Evolutionary conservation across 2,797 vertebrate species (phyloP).

Genomic region (Gouania willdenowi): DNA sequence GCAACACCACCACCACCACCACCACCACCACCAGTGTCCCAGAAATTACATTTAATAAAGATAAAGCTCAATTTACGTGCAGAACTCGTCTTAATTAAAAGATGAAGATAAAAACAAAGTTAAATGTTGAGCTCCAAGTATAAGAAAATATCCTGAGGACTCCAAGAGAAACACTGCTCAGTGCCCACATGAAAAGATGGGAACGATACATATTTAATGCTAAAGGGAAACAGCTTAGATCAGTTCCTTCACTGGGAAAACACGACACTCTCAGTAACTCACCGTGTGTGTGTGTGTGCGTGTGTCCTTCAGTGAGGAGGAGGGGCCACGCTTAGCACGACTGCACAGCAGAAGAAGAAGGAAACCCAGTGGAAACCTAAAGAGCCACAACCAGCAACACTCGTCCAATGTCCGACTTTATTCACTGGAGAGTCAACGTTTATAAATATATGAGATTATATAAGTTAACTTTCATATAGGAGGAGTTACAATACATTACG

Average conservation of each 20-base stretch:
- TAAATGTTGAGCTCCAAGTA: slow-evolving; percentile 52
- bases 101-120: slow-evolving; percentile 72
- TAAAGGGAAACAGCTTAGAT: slow-evolving; percentile 62
- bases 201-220: slow-evolving; percentile 73
- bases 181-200: slow-evolving; percentile 67
- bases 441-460: too few species aligned
- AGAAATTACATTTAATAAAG: slow-evolving; percentile 82
- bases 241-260: slow-evolving; percentile 49
- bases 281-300: slow-evolving; percentile 12
- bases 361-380: too few species aligned
- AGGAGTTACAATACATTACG: too few species aligned
- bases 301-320: too few species aligned
- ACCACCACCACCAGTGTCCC: slow-evolving; percentile 68
- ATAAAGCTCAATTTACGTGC: slow-evolving; percentile 69
- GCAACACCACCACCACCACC: too few species aligned
- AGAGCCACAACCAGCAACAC: too few species aligned
- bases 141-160: slow-evolving; percentile 71
- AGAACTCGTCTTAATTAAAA: slow-evolving; percentile 76
- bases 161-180: slow-evolving; percentile 59
- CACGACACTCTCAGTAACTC: slow-evolving; percentile 35
- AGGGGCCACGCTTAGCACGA: slow-evolving; percentile 36
- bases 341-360: slow-evolving; percentile 36
- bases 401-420: too few species aligned
- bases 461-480: too few species aligned
- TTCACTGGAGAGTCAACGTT: too few species aligned